Evolutionary conservation across 2,888 invertebrate species (phyloP), one percentile per base, ranked within the genome.

Genomic region (Antitype chi): DNA sequence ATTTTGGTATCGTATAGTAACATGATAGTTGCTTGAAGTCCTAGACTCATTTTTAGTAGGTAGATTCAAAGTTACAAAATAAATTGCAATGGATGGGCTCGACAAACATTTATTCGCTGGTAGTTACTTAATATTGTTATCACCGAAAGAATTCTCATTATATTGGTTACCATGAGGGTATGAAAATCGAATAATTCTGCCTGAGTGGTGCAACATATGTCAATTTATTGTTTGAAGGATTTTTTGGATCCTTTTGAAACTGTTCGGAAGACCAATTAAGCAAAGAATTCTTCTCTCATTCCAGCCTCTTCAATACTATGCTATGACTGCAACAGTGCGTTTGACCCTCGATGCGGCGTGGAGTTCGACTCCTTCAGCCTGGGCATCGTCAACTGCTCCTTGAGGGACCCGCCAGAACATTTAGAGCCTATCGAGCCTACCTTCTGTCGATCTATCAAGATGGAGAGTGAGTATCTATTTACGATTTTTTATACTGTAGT

Each of bases 251-350:
- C n/a, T 17, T 17, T 32, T 32, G 17, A 32, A 68, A 68, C 17
- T 11, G 11, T 32, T 53, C 17, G 1, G 11, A 52, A 17, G 3
- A 1, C 17, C 15, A 17, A 32, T 6, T 1, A 67, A 67, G 23
- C 52, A 17, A 32, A n/a, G 9, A 15, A 5, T 53, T 38, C 0
- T 53, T 63, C 17, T 69, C 53, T 64, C 0, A 60, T 85, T 90
- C 0, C 95, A 97, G 97, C 97, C 53, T 96, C 97, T 73, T 97
- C 98, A 81, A 97, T 98, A 82, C 96, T 97, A 89, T 99, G 99
- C 94, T 99, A 98, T 93, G 98, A 98, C 90, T 99, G 99, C 95
- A 99, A 99, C 96, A 99, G 99, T 80, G 98, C 98, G 83, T 99
- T 98, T 92, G 99, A 99, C 94, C 98, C 98, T 57, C 97, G 99